Evolutionary conservation across 2,888 invertebrate species (phyloP).

Genomic region (Aporophyla lueneburgensis): DNA sequence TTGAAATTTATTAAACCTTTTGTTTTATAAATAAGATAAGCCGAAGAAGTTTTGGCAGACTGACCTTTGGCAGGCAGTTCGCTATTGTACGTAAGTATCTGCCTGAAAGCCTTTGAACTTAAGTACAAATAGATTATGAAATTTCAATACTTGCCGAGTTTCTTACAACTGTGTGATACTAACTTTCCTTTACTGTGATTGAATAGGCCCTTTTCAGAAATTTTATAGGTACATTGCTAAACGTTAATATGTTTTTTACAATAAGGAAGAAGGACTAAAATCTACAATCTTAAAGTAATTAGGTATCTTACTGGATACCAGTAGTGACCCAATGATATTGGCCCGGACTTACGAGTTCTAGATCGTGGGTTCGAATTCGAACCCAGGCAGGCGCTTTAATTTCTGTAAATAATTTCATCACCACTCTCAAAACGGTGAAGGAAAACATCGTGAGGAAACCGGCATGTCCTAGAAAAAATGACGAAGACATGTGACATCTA

Average conservation of each 20-base stretch:
- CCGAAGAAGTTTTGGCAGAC: conserved; percentile 77
- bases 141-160: conserved; percentile 50
- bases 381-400: too few species aligned
- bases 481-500: too few species aligned
- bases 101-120: conserved; percentile 63
- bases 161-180: conserved; percentile 13
- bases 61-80: conserved; percentile 73
- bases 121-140: conserved; percentile 70
- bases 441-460: too few species aligned
- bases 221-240: neutral
- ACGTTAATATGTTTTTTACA: neutral
- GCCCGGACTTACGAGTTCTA: too few species aligned
- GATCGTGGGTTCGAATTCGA: too few species aligned
- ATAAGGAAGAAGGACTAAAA: neutral
- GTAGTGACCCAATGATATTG: too few species aligned
- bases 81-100: conserved; percentile 60
- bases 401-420: too few species aligned
- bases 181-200: conserved; percentile 15
- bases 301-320: too few species aligned
- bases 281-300: neutral
- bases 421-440: too few species aligned
- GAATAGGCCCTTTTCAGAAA: neutral
- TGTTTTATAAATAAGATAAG: conserved; percentile 81
- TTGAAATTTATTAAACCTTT: conserved; percentile 83
- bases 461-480: too few species aligned